Base-by-base conservation (phyloP, 2,888 invertebrate genomes). In the Hypercompe scribonia region DNA sequence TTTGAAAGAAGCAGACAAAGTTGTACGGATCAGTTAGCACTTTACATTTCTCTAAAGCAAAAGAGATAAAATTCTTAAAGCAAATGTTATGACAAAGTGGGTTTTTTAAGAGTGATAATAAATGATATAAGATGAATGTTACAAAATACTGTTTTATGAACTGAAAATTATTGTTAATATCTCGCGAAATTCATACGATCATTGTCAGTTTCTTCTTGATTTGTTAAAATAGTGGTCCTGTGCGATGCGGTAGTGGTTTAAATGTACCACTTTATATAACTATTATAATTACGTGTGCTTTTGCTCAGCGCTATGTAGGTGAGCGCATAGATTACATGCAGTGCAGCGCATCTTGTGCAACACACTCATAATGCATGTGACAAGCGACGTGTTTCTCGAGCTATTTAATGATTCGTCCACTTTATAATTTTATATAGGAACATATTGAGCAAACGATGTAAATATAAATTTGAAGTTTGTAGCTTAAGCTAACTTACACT, bases 301-400 rank as follows among this genome's bases (percentile, higher is more conserved):
- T 70, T 54, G 68, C 33, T n/a, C n/a, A 34, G 54, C 64, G 72
- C 46, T 54, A 74, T 80, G 78, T 76, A 78, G 76, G 80, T 80
- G 76, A 75, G 75, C 72, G 72, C 83, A 70, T 82, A 82, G 74
- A 84, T 84, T 73, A 79, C 75, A 66, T 64, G 83, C 82, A 78
- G 81, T 76, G 81, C 79, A 75, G 21, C 74, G 74, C 33, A 76
- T 70, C 71, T 72, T 74, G 73, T 73, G 78, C 78, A 78, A 79
- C 50, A 68, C 21, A 68, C 61, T 33, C 73, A 77, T 82, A 79
- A 83, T 83, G 79, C 81, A 83, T 82, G 83, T 69, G 77, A 75
- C 80, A 77, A 77, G 74, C 71, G 84, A 78, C 82, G 77, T 42
- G 73, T 66, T 76, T 58, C 54, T 71, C 77, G 80, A 86, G 71